Percentiles rank a stretch among this genome's conserved stretches.
phyloP scores from a whole-genome alignment of 1,140 invertebrate species.

The Manduca sexta region DNA sequence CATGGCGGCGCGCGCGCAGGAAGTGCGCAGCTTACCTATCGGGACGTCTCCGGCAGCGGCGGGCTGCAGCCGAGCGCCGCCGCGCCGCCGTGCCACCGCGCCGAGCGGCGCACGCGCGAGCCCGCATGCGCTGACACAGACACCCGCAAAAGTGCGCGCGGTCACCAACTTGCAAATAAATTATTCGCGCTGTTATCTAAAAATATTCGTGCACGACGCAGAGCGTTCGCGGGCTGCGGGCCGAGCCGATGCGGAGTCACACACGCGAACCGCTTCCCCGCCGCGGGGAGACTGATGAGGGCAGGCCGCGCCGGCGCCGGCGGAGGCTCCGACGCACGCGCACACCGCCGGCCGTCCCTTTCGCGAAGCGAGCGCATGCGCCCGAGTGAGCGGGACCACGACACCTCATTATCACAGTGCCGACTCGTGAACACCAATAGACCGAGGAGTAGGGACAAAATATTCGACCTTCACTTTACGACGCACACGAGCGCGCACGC shows the following conservation, averaged over 20 bases:
- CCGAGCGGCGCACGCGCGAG: slow-evolving; percentile 25
- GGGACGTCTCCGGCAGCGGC: slow-evolving; percentile 53
- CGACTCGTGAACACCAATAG: slow-evolving; percentile 69
- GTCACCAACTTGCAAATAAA: slow-evolving; percentile 66
- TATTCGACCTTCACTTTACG: slow-evolving; percentile 72
- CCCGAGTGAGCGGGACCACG: slow-evolving; percentile 50
- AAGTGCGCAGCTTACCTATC: slow-evolving; percentile 72
- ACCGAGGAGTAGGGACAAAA: slow-evolving; percentile 70
- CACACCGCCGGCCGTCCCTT: slow-evolving; percentile 47
- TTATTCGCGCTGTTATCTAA: slow-evolving; percentile 70
- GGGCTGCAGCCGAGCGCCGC: slow-evolving; percentile 22
- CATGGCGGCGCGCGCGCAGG: slow-evolving; percentile 68
- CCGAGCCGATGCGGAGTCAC: slow-evolving; percentile 40
- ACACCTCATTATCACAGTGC: slow-evolving; percentile 60
- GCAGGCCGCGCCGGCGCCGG: slow-evolving; percentile 64
- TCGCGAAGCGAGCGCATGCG: slow-evolving; percentile 16
- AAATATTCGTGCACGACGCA: slow-evolving; percentile 67
- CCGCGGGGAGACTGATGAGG: slow-evolving; percentile 69
- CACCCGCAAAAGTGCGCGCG: slow-evolving; percentile 61
- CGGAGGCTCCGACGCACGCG: slow-evolving; percentile 61
- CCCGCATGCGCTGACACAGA: slow-evolving; percentile 52
- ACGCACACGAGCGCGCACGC: slow-evolving; percentile 47
- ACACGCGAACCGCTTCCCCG: slow-evolving; percentile 66
- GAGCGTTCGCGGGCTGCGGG: slow-evolving; percentile 42
- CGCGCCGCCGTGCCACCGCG: slow-evolving; percentile 24